Evolutionary conservation across 2,888 invertebrate species (phyloP).

Genomic region (Drosophila fulvimacula): DNA sequence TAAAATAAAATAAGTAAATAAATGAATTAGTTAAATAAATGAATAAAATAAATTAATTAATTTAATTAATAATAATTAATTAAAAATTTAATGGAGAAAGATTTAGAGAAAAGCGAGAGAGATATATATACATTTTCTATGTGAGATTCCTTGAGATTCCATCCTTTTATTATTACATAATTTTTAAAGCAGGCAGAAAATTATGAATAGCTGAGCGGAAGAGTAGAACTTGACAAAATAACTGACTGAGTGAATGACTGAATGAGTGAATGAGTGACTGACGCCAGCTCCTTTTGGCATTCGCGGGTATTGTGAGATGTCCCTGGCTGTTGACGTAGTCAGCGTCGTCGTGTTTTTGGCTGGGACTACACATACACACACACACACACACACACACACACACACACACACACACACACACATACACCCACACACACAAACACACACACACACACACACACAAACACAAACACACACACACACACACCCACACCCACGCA

Average conservation of each 20-base stretch:
- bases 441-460: slow-evolving; percentile 9
- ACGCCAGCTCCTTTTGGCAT: slow-evolving; percentile 44
- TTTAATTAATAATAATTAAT: too few relatives aligned
- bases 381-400: slow-evolving; percentile 13
- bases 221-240: slow-evolving; percentile 8
- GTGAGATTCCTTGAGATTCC: neutral
- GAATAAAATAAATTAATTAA: too few relatives aligned
- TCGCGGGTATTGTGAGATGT: slow-evolving; percentile 49
- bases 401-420: neutral
- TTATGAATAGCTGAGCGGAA: slow-evolving; percentile 21
- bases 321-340: slow-evolving; percentile 47
- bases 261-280: slow-evolving; percentile 27
- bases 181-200: neutral
- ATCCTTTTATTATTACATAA: neutral
- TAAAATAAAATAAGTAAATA: too few relatives aligned
- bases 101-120: neutral
- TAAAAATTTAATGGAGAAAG: too few relatives aligned
- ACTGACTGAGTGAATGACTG: slow-evolving; percentile 10
- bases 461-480: slow-evolving; percentile 6
- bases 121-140: neutral
- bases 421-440: neutral
- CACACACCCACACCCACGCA: neutral
- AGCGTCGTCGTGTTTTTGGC: slow-evolving; percentile 15
- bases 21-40: too few relatives aligned
- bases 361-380: slow-evolving; percentile 6